Conservation (phyloP, 2,888 invertebrate genomes). For the Tanytarsus gracilentus region DNA sequence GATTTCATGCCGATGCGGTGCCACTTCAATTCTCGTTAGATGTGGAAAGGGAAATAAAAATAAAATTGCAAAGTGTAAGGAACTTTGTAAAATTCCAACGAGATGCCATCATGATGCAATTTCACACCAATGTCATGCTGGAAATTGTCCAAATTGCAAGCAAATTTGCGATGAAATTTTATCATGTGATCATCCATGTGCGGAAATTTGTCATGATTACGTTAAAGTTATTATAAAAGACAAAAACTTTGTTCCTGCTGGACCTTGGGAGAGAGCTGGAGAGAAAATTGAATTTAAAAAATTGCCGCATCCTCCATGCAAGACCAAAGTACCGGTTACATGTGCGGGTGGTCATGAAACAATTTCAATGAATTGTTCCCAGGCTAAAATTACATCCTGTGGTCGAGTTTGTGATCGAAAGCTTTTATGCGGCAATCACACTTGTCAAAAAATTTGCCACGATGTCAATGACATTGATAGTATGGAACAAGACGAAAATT, state of each 20-base stretch:
- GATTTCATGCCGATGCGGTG: slow-evolving; percentile 70
- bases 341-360: slow-evolving; percentile 68
- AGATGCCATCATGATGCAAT: slow-evolving; percentile 75
- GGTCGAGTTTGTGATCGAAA: slow-evolving; percentile 64
- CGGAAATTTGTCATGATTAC: slow-evolving; percentile 64
- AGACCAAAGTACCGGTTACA: slow-evolving; percentile 56
- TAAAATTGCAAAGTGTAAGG: slow-evolving; percentile 69
- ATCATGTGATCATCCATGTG: slow-evolving; percentile 61
- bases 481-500: slow-evolving; percentile 46
- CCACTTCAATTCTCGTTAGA: slow-evolving; percentile 66
- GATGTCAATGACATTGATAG: slow-evolving; percentile 46
- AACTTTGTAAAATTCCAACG: slow-evolving; percentile 58
- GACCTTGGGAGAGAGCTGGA: slow-evolving; percentile 56
- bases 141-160: slow-evolving; percentile 72
- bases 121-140: slow-evolving; percentile 72
- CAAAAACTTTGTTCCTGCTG: slow-evolving; percentile 49
- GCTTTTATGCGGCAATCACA: slow-evolving; percentile 70
- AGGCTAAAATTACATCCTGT: slow-evolving; percentile 66
- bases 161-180: slow-evolving; percentile 58
- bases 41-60: slow-evolving; percentile 74
- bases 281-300: slow-evolving; percentile 46
- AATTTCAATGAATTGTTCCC: slow-evolving; percentile 56
- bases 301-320: slow-evolving; percentile 63
- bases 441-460: slow-evolving; percentile 65
- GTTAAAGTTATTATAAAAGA: slow-evolving; percentile 55